Evolutionary conservation across 37 sponge, comb jelly and placozoan genomes (phyloP).

Genomic region (Haliclona indistincta): DNA sequence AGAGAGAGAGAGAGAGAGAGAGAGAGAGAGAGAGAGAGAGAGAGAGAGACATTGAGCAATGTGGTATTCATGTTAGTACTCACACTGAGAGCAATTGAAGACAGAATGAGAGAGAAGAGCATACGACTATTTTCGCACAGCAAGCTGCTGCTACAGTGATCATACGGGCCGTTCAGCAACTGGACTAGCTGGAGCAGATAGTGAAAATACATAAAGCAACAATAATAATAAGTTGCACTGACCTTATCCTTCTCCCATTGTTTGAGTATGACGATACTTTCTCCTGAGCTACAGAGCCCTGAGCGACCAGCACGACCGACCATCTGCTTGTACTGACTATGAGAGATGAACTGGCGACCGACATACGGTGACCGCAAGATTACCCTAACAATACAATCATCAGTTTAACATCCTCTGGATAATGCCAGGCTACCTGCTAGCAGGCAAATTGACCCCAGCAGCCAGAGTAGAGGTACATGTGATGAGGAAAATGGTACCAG

Average conservation of each 20-base stretch:
- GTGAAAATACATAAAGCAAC: too few species aligned
- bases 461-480: conserved; percentile 94
- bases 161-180: too few species aligned
- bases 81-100: conserved; percentile 63
- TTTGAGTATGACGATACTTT: conserved; percentile 77
- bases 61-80: background rate
- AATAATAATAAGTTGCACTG: too few species aligned
- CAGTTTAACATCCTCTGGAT: background rate
- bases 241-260: conserved; percentile 58
- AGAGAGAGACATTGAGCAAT: background rate
- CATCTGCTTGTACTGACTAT: conserved; percentile 95
- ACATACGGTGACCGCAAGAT: conserved; percentile 87
- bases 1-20: background rate
- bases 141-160: conserved; percentile 69
- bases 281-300: conserved; percentile 72
- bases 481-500: conserved; percentile 71
- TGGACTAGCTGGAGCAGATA: too few species aligned
- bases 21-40: background rate
- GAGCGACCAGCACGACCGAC: conserved; percentile 95
- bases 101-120: conserved; percentile 61
- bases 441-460: conserved; percentile 97
- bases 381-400: too few species aligned
- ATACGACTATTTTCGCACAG: conserved; percentile 8
- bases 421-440: conserved; percentile 55
- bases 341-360: conserved; percentile 69